Base-by-base conservation (phyloP, 2,888 invertebrate genomes). In the Xanthorhoe spadicearia region DNA sequence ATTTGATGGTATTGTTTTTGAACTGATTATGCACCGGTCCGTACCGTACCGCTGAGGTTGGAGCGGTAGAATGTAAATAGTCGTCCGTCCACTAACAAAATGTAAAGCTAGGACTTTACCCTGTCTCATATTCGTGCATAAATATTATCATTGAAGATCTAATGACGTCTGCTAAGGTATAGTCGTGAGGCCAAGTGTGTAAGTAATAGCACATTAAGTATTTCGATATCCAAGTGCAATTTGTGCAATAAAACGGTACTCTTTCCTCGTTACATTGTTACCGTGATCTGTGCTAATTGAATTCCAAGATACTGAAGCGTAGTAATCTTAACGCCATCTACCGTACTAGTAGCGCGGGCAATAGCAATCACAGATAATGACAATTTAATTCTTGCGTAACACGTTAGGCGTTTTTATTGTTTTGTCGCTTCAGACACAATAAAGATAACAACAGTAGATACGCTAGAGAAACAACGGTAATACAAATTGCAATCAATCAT, bases 281-380 rank as follows among this genome's bases (percentile, higher is more conserved):
- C 64, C 32, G 43, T 48, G 51, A 61, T 65, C 15, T 61, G 48
- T 57, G 50, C 43, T 64, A 61, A 61, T 53, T 64, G 53, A 64
- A 64, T 68, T 68, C 64, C 63, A 52, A 64, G 68, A 64, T 61
- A 49, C 23, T 56, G 50, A 50, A 64, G 61, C 60, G 54, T 51
- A 59, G 32, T 63, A 61, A 65, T 66, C 69, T 62, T 56, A 60
- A 69, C 62, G 62, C 67, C 64, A 54, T 70, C 66, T 68, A 62
- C 51, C 64, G 50, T 63, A 66, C 38, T 54, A 50, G 52, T 58
- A 64, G 32, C 32, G 32, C 61, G 67, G 66, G 68, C 64, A 61
- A 83, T 83, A 82, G 74, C 82, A 79, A 82, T 82, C 77, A 74
- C 78, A 73, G 78, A 72, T 80, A 81, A 83, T 83, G 82, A 74